Conservation (phyloP, 2,888 invertebrate genomes). For the Sylvicola cinctus region DNA sequence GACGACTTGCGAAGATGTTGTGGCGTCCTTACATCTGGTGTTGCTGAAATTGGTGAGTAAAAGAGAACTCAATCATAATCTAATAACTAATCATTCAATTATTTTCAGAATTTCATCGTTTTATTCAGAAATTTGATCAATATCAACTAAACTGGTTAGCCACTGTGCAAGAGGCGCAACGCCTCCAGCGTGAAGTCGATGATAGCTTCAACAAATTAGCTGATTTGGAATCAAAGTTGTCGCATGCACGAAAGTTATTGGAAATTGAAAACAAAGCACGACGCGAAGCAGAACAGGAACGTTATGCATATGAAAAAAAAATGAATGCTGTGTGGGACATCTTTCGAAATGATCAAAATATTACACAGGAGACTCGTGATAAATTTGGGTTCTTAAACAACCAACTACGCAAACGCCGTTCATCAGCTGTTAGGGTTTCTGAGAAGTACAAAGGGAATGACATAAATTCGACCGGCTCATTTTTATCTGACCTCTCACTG, state of each 20-base stretch:
- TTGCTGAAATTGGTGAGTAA: constrained; percentile 43
- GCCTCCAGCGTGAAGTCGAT: constrained; percentile 48
- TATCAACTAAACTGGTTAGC: constrained; percentile 35
- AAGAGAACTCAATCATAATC: neutral
- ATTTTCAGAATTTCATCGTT: constrained; percentile 46
- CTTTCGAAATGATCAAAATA: constrained; percentile 44
- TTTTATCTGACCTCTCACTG: constrained; percentile 22
- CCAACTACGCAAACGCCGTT: constrained; percentile 33
- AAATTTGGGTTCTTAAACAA: constrained; percentile 59
- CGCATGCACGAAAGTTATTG: constrained; percentile 56
- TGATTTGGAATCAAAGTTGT: constrained; percentile 59
- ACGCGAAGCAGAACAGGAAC: constrained; percentile 46
- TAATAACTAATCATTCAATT: constrained; percentile 1
- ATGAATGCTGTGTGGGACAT: constrained; percentile 52
- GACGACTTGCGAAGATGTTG: constrained; percentile 51
- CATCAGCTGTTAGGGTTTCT: constrained; percentile 22
- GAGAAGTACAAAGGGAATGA: constrained; percentile 30
- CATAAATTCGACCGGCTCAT: constrained; percentile 55
- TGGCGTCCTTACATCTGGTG: constrained; percentile 39
- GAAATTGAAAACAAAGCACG: constrained; percentile 59
- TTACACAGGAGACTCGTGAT: constrained; percentile 63
- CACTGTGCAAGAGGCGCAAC: constrained; percentile 47
- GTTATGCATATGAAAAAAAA: constrained; percentile 41
- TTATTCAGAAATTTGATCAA: constrained; percentile 45
- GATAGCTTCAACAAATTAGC: constrained; percentile 48